Percentiles rank a stretch among this genome's conserved stretches.
These are phyloP conservation scores for Erebia aethiops DNA, from an alignment of 2,888 invertebrate genomes.

Conservation along the genomic window DNA sequence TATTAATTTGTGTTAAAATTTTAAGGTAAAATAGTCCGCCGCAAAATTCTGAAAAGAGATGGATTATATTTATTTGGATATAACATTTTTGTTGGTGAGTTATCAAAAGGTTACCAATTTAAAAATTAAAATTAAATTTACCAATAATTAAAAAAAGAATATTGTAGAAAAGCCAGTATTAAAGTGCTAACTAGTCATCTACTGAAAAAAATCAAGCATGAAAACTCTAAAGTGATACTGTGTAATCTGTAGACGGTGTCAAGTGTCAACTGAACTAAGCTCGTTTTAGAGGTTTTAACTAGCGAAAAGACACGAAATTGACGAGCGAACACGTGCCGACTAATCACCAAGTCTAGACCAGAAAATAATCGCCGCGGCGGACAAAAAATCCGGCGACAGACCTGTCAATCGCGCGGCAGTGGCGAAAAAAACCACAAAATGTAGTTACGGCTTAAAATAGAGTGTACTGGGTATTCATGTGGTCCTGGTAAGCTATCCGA, in stretches of 20 bases:
- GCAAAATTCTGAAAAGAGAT: too few species aligned
- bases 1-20: too few species aligned
- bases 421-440: slow-evolving; percentile 49
- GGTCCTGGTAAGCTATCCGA: slow-evolving; percentile 50
- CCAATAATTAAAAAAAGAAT: too few species aligned
- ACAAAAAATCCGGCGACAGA: slow-evolving; percentile 55
- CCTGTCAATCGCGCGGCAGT: slow-evolving; percentile 59
- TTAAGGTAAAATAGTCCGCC: too few species aligned
- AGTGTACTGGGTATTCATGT: slow-evolving; percentile 45
- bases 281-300: slow-evolving; percentile 44
- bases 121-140: too few species aligned
- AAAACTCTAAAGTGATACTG: neutral
- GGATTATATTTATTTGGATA: too few species aligned
- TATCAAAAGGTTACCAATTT: too few species aligned
- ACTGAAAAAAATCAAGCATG: neutral
- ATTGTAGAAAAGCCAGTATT: neutral
- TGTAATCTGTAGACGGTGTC: slow-evolving; percentile 42
- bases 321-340: slow-evolving; percentile 59
- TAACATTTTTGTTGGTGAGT: too few species aligned
- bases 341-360: slow-evolving; percentile 62
- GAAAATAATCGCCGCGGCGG: slow-evolving; percentile 51
- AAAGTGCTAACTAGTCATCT: neutral
- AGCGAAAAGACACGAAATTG: slow-evolving; percentile 50
- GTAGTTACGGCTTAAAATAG: slow-evolving; percentile 64
- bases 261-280: slow-evolving; percentile 45